phyloP scores from a whole-genome alignment of 2,113 vertebrate species.

The Microcebus tavaratra region DNA sequence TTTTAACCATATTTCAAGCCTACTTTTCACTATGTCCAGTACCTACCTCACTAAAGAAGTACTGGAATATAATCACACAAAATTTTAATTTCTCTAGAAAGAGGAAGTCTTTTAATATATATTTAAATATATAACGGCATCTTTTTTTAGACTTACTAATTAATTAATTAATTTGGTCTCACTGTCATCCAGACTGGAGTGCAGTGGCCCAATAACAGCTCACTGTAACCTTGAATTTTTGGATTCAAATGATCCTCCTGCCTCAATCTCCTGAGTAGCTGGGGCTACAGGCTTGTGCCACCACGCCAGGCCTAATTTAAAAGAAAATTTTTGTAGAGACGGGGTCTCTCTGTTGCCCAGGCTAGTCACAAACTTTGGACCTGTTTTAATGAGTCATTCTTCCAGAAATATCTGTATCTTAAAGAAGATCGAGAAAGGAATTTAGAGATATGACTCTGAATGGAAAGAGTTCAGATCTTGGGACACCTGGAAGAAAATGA shows the following conservation, averaged over 20 bases:
- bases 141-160: neutral
- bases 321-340: neutral
- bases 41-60: neutral
- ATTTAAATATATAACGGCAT: neutral
- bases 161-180: neutral
- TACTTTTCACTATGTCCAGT: neutral
- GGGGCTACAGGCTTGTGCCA: neutral
- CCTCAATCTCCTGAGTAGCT: neutral
- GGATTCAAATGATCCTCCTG: neutral
- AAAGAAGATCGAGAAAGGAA: neutral
- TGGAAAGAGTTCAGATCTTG: neutral
- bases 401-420: neutral
- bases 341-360: neutral
- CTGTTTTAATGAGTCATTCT: conserved; percentile 29
- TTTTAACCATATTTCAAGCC: neutral
- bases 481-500: neutral
- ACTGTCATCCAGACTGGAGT: neutral
- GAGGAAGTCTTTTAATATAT: neutral
- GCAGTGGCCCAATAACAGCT: neutral
- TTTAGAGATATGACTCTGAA: neutral
- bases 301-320: neutral
- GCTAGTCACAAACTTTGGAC: neutral
- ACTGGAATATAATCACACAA: neutral
- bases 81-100: neutral
- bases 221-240: neutral